Evolutionary conservation across 2,113 vertebrate species (phyloP).

Genomic region (Aramus guarauna): DNA sequence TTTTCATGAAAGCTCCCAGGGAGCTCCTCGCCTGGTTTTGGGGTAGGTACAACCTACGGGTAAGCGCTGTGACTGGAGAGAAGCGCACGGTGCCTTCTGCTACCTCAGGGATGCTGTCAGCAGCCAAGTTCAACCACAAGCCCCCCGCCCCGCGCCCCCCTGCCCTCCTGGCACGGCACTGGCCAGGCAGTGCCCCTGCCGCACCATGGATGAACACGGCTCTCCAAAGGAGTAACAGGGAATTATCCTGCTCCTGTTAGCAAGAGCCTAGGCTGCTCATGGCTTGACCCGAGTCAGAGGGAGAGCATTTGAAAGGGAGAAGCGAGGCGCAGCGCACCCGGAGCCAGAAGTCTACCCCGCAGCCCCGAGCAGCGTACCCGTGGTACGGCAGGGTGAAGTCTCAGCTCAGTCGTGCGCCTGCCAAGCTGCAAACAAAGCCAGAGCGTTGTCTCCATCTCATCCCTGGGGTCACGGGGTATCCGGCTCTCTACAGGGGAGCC

Average conservation of each 20-base stretch:
- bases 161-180: neutral
- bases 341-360: neutral
- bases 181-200: neutral
- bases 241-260: neutral
- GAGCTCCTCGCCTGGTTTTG: neutral
- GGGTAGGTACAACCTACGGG: neutral
- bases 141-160: neutral
- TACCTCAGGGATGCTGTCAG: neutral
- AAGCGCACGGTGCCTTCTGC: neutral
- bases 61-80: neutral
- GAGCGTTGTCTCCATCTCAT: neutral
- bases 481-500: neutral
- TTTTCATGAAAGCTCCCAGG: neutral
- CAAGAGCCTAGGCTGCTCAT: neutral
- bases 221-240: neutral
- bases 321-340: neutral
- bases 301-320: neutral
- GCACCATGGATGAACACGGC: fast-evolving
- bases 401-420: neutral
- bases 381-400: neutral
- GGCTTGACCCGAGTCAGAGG: neutral
- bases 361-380: neutral
- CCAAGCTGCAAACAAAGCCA: neutral
- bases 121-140: fast-evolving
- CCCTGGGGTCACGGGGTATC: neutral